Percentiles rank a stretch among this genome's conserved stretches.
Evolutionary conservation across 1,140 invertebrate genomes (phyloP).

Genomic region (Platyura marginata): DNA sequence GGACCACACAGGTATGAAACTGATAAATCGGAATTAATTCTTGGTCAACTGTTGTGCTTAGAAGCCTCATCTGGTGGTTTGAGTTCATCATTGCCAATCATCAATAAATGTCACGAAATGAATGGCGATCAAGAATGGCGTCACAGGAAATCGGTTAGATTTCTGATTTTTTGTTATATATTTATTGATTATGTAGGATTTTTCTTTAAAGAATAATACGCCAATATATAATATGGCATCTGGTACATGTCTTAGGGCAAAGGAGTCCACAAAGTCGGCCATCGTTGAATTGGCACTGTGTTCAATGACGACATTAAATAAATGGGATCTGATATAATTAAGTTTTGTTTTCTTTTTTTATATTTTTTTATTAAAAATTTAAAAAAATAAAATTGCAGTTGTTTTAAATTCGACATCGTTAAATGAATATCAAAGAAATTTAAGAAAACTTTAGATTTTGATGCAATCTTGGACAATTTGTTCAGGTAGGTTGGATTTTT

Average conservation of each 20-base stretch:
- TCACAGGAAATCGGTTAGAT: constrained; percentile 43
- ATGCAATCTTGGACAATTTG: no score
- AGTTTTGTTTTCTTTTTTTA: no score
- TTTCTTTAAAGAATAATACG: constrained; percentile 48
- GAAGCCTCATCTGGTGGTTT: constrained; percentile 36
- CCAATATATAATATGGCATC: constrained; percentile 73
- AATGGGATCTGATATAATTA: constrained; percentile 68
- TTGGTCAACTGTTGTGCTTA: constrained; percentile 69
- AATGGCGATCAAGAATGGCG: constrained; percentile 80
- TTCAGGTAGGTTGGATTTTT: no score
- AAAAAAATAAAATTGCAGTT: no score
- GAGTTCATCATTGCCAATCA: constrained; percentile 35
- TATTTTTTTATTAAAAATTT: no score
- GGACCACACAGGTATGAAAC: constrained; percentile 89
- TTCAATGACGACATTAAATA: constrained; percentile 34
- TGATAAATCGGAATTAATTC: constrained; percentile 62
- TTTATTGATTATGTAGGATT: neutral
- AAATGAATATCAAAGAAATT: no score
- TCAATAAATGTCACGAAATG: constrained; percentile 86
- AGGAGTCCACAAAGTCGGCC: constrained; percentile 28
- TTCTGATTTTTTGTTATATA: constrained; percentile 4
- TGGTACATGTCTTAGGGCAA: constrained; percentile 58
- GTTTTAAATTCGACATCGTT: no score
- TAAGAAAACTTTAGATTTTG: no score
- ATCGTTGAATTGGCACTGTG: constrained; percentile 52